Percentiles rank a stretch among this genome's conserved stretches.
phyloP scores from a whole-genome alignment of 2,888 invertebrate species.

The Stratiomys singularior region DNA sequence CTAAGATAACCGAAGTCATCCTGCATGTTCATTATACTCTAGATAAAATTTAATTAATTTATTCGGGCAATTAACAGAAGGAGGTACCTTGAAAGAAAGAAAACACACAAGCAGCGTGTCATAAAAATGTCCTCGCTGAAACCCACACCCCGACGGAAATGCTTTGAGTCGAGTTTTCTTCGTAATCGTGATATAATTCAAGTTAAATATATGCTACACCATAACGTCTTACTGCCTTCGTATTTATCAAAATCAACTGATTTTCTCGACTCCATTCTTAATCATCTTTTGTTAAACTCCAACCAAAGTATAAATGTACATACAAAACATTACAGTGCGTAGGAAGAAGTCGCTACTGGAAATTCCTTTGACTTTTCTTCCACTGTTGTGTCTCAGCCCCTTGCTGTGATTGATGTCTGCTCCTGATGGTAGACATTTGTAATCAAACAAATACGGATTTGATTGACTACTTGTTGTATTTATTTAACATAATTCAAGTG shows the following conservation, averaged over 20 bases:
- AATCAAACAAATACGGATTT: conserved; percentile 37
- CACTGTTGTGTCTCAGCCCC: neutral
- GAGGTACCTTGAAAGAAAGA: neutral
- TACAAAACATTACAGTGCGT: conserved; percentile 2
- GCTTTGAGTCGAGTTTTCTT: too few relatives aligned
- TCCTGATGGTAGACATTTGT: conserved; percentile 42
- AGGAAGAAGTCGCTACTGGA: conserved; percentile 43
- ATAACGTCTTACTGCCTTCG: neutral
- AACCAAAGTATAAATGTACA: neutral
- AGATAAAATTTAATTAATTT: neutral
- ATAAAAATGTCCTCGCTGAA: too few relatives aligned
- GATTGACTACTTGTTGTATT: conserved; percentile 32
- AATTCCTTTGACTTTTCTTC: neutral
- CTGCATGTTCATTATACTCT: neutral
- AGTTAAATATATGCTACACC: too few relatives aligned
- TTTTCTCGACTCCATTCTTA: neutral
- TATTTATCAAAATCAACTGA: neutral
- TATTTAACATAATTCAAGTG: conserved; percentile 33
- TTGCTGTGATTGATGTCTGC: conserved; percentile 42
- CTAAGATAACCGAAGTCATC: neutral
- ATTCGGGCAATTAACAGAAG: neutral
- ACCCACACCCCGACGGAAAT: too few relatives aligned
- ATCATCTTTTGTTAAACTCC: neutral
- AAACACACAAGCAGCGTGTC: too few relatives aligned
- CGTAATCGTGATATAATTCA: too few relatives aligned